Percentiles rank a stretch among this genome's conserved stretches.
Conservation (phyloP, 1,140 invertebrate genomes). For the Amyelois transitella region DNA sequence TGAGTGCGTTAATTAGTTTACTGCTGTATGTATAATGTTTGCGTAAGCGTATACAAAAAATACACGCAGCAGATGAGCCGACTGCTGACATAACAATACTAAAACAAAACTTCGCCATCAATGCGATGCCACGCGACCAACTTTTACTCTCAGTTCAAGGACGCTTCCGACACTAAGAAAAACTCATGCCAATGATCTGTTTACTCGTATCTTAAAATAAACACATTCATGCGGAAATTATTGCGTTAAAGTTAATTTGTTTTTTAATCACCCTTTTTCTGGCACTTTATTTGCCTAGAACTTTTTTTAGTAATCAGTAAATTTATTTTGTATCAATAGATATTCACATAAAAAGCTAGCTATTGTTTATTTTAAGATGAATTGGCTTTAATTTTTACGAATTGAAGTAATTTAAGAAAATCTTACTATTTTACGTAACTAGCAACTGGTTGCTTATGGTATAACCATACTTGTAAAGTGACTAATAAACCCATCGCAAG, state of each 20-base stretch:
- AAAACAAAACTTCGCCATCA: constrained; percentile 17
- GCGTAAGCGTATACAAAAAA: not conserved
- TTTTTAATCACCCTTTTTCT: no score
- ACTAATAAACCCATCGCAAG: no score
- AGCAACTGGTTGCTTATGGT: no score
- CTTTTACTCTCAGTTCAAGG: constrained; percentile 29
- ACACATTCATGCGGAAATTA: not conserved
- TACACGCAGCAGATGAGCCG: not conserved
- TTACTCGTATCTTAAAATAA: not conserved
- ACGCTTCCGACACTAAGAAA: constrained; percentile 7
- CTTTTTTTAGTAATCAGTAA: no score
- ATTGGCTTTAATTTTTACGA: no score
- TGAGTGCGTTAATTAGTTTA: not conserved
- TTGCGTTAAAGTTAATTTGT: not conserved
- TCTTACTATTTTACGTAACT: no score
- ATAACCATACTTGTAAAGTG: no score
- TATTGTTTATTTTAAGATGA: no score
- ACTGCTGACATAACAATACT: constrained; percentile 9
- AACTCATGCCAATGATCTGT: constrained; percentile 1
- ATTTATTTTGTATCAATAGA: no score
- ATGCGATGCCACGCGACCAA: constrained; percentile 13
- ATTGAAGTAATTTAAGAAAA: no score
- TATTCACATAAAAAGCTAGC: no score
- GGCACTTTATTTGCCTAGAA: no score
- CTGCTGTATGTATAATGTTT: not conserved